Conservation (phyloP, 1,140 invertebrate genomes). For the Drosophila kohkoa region DNA sequence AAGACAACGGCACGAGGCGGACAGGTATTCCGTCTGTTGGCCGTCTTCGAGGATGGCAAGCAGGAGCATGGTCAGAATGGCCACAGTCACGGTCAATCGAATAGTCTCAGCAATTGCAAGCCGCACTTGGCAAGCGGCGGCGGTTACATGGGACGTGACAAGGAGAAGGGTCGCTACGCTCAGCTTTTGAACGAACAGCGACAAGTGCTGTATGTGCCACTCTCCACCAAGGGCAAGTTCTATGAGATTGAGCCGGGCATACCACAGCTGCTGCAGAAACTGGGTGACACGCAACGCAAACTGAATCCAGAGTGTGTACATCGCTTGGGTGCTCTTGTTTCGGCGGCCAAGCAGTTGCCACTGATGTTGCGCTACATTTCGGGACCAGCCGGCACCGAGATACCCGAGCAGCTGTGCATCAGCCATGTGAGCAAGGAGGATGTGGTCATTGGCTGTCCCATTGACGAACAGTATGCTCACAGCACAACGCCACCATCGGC, state of each 20-base stretch:
- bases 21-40: slow-evolving; percentile 80
- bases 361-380: slow-evolving; percentile 79
- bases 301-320: slow-evolving; percentile 84
- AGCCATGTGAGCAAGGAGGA: slow-evolving; percentile 77
- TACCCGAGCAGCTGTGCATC: slow-evolving; percentile 79
- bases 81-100: slow-evolving; percentile 24
- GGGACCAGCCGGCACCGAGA: slow-evolving; percentile 59
- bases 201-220: slow-evolving; percentile 80
- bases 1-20: slow-evolving; percentile 81
- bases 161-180: slow-evolving; percentile 83
- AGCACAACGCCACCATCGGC: slow-evolving; percentile 42
- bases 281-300: slow-evolving; percentile 66
- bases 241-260: slow-evolving; percentile 83
- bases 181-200: slow-evolving; percentile 82
- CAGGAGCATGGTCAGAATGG: slow-evolving; percentile 58
- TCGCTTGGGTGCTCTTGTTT: slow-evolving; percentile 71
- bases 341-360: slow-evolving; percentile 70
- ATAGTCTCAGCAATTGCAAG: slow-evolving; percentile 32
- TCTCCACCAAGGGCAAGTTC: slow-evolving; percentile 83
- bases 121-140: slow-evolving; percentile 36
- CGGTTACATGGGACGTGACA: slow-evolving; percentile 69
- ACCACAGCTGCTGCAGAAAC: slow-evolving; percentile 79
- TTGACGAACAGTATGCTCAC: slow-evolving; percentile 72
- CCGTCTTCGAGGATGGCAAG: slow-evolving; percentile 84
- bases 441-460: slow-evolving; percentile 79